phyloP scores from a whole-genome alignment of 2,113 vertebrate species.

The Catharus bicknelli region DNA sequence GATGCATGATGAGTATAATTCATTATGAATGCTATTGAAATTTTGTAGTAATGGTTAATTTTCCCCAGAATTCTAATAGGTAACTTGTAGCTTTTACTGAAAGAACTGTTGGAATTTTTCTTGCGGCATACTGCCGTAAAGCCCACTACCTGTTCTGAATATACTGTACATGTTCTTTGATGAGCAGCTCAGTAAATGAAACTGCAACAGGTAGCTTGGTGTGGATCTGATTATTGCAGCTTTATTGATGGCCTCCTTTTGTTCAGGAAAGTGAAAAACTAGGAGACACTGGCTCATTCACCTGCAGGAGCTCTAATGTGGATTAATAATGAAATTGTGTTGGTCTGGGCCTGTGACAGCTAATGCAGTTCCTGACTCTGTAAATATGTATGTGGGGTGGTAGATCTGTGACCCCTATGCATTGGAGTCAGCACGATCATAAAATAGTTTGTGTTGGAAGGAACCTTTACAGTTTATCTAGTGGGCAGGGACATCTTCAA shows the following conservation, averaged over 20 bases:
- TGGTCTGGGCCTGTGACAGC: not conserved
- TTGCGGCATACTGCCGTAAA: not conserved
- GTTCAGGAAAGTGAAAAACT: not conserved
- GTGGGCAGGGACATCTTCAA: not conserved
- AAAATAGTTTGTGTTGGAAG: not conserved
- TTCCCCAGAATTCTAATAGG: not conserved
- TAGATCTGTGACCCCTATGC: not conserved
- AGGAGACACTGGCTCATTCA: not conserved
- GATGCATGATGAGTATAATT: not conserved
- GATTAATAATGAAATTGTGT: not conserved
- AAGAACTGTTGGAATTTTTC: not conserved
- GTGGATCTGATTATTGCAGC: not conserved
- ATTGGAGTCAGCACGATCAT: fast-evolving
- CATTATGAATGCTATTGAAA: not conserved
- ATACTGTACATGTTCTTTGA: not conserved
- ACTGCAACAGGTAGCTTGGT: not conserved
- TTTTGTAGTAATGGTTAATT: not conserved
- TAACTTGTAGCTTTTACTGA: not conserved
- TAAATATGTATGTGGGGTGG: not conserved
- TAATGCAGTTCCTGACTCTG: not conserved
- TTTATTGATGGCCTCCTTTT: not conserved
- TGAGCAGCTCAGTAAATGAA: not conserved
- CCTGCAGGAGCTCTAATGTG: not conserved
- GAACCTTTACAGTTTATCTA: not conserved
- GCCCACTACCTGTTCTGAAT: not conserved